Base-by-base conservation (phyloP, 2,797 vertebrate genomes). In the Sebastes umbrosus region DNA sequence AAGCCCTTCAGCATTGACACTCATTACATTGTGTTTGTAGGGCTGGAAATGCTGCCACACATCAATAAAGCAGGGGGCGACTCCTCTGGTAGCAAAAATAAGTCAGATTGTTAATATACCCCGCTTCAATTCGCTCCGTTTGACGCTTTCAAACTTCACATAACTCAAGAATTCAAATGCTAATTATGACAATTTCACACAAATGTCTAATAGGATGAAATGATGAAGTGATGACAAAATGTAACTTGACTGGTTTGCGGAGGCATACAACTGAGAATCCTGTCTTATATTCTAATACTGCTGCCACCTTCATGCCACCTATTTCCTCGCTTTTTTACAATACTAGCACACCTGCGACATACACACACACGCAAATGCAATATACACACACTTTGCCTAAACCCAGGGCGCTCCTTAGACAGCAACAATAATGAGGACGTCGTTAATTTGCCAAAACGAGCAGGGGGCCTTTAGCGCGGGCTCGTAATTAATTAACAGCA, bases 371-470 rank as follows among this genome's bases (percentile, higher is more conserved):
- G 14, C 74, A 50, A 50, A 76, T 31, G 39, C 5, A 6, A 57
- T n/a, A 5, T 62, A 59, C 79, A 32, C 77, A 67, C 78, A 66
- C 75, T 46, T 52, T 67, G 20, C 59, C 66, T 36, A 67, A 84
- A 84, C 84, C 82, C 85, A 71, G 60, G 70, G 79, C 57, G 78
- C 92, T 92, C 90, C 83, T 88, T 54, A 90, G 89, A 92, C 93
- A 89, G 92, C 90, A 90, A 86, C 92, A 87, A 95, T 96, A 96
- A 97, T 94, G 96, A 96, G 91, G 87, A 94, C 77, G 94, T 95
- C 92, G 95, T 96, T 97, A 96, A 96, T 96, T 96, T 94, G 90
- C 93, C 93, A 93, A 94, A 95, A 96, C 27, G 93, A 92, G 94
- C 90, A 10, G 82, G 86, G 84, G 85, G 85, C 81, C 90, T 88